phyloP scores from a whole-genome alignment of 2,797 vertebrate genomes.

The Pipistrellus pipistrellus region DNA sequence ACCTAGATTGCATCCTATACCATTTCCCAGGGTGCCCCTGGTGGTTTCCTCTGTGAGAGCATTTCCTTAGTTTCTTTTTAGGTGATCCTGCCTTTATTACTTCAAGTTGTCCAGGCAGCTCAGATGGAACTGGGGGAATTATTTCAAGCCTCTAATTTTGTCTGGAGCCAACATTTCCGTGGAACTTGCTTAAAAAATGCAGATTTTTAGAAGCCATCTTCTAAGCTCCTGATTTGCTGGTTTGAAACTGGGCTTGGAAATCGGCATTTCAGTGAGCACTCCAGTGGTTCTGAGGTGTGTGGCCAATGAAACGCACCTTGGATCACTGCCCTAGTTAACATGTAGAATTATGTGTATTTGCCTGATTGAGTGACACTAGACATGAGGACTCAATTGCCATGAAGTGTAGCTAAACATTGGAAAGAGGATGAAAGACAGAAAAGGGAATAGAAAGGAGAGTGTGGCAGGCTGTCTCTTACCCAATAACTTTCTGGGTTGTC shows the following conservation, averaged over 20 bases:
- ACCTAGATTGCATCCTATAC: background rate
- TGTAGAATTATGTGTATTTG: background rate
- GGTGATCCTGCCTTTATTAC: background rate
- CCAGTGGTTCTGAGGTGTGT: background rate
- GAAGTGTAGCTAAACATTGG: background rate
- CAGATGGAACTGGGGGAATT: background rate
- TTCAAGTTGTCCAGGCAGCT: constrained; percentile 25
- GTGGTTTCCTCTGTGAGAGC: background rate
- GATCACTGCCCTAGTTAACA: background rate
- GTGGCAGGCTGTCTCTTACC: background rate
- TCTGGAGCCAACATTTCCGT: background rate
- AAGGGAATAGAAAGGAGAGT: background rate
- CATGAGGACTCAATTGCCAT: background rate
- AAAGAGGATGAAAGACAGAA: constrained; percentile 19
- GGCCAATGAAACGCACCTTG: background rate
- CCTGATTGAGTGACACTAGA: background rate
- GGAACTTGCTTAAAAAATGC: constrained; percentile 35
- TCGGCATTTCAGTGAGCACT: background rate
- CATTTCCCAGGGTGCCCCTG: background rate
- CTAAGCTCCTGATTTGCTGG: background rate
- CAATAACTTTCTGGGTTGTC: background rate
- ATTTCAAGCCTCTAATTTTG: constrained; percentile 47
- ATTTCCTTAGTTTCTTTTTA: background rate
- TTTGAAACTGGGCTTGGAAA: background rate
- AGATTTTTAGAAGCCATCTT: background rate